Evolutionary conservation across 2,888 invertebrate species (phyloP).

Genomic region (Cyclophora albipunctata): DNA sequence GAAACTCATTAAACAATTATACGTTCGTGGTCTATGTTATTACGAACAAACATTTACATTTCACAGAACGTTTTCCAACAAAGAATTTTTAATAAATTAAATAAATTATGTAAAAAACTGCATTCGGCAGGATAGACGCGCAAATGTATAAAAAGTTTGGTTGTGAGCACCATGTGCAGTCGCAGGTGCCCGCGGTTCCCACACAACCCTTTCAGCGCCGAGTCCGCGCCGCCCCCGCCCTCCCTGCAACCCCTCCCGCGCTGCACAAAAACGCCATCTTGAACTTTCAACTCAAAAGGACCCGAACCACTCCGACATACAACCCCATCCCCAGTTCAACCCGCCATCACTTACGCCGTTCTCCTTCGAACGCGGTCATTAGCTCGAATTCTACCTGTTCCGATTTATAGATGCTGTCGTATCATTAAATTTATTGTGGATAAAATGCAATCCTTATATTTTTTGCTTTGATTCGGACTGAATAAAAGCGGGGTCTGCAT

Average conservation of each 20-base stretch:
- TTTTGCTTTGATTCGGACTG: constrained; percentile 53
- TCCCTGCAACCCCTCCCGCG: constrained; percentile 39
- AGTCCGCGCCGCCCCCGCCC: constrained; percentile 40
- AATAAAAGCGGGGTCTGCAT: constrained; percentile 27
- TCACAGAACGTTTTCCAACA: not conserved
- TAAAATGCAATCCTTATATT: constrained; percentile 69
- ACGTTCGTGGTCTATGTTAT: constrained; percentile 15
- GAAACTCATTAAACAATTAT: constrained; percentile 38
- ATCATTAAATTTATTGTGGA: constrained; percentile 75
- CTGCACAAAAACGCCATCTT: constrained; percentile 44
- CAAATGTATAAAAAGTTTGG: constrained; percentile 66
- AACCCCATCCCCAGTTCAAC: constrained; percentile 14
- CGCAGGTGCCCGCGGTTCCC: constrained; percentile 76
- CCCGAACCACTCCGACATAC: constrained; percentile 7
- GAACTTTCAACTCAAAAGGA: constrained; percentile 24
- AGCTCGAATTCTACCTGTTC: constrained; percentile 72
- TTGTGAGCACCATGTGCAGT: constrained; percentile 69
- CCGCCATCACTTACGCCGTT: constrained; percentile 27
- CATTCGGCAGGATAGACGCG: constrained; percentile 57
- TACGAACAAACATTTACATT: constrained; percentile 1
- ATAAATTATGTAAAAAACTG: constrained; percentile 51
- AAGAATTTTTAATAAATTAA: constrained; percentile 3
- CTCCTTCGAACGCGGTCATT: constrained; percentile 33
- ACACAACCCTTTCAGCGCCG: constrained; percentile 74
- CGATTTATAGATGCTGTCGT: constrained; percentile 72